Percentiles rank a stretch among this genome's conserved stretches.
Conservation (phyloP, 2,797 vertebrate species). For the Mionectes olivaceus region DNA sequence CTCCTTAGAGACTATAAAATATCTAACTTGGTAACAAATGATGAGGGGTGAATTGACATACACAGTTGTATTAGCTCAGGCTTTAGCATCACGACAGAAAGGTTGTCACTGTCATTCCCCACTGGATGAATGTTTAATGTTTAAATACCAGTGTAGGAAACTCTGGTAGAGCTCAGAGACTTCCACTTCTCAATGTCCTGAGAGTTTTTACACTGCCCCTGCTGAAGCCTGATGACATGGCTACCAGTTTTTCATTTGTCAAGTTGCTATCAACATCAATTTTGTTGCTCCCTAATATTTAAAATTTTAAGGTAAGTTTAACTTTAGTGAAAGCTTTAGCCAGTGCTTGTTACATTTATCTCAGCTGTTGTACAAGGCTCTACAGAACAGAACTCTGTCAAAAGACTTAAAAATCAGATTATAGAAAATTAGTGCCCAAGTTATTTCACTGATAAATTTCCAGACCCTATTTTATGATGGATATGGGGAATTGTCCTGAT, state of each 20-base stretch:
- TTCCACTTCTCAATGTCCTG: background rate
- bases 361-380: background rate
- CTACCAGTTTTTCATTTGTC: background rate
- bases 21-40: background rate
- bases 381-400: background rate
- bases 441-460: background rate
- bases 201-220: rapidly evolving
- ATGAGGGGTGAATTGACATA: background rate
- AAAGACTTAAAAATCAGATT: background rate
- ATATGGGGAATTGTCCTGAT: background rate
- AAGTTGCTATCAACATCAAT: background rate
- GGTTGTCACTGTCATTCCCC: background rate
- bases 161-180: background rate
- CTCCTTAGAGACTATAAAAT: background rate
- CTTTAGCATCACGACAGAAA: background rate
- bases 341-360: background rate
- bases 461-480: background rate
- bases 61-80: background rate
- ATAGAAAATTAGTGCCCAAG: background rate
- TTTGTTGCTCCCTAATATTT: background rate
- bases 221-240: background rate
- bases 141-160: background rate
- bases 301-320: background rate
- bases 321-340: background rate
- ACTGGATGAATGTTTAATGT: background rate